A percentile compares a stretch with the other conserved stretches of the same genome.
Evolutionary conservation across 1,140 invertebrate species (phyloP).

Genomic region (Brachionus paranguensis): DNA sequence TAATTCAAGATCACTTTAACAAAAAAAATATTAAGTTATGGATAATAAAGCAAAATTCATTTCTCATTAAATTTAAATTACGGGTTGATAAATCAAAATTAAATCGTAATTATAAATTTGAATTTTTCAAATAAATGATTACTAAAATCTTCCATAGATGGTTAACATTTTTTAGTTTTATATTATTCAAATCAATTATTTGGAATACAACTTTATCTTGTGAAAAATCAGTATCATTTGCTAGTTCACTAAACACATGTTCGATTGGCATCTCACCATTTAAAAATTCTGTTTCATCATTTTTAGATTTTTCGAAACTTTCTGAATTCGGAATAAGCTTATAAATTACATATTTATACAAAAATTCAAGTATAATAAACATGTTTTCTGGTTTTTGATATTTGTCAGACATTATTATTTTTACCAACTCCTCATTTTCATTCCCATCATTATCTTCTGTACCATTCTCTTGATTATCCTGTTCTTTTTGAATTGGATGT

Average conservation of each 20-base stretch:
- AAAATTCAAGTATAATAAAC: not conserved
- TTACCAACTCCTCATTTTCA: not conserved
- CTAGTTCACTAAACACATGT: not conserved
- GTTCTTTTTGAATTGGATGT: not conserved
- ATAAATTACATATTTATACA: not conserved
- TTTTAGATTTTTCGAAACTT: not conserved
- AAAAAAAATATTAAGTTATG: too few species aligned
- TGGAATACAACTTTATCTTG: not conserved
- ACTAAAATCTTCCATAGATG: constrained; percentile 2
- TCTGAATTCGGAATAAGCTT: not conserved
- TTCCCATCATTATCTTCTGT: not conserved
- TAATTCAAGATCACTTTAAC: too few species aligned
- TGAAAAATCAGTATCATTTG: not conserved
- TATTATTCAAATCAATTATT: not conserved
- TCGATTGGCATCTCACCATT: not conserved
- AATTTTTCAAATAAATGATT: not conserved
- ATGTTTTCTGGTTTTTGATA: not conserved
- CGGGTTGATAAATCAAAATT: too few species aligned
- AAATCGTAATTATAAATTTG: not conserved
- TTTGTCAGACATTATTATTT: not conserved
- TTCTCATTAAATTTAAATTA: too few species aligned
- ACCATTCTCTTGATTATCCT: not conserved
- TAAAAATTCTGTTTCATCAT: not conserved
- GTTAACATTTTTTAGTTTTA: constrained; percentile 15
- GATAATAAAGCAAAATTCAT: too few species aligned